Percentiles rank a stretch among this genome's conserved stretches.
Conservation (phyloP, 1,140 invertebrate genomes). For the Platyscapa corneri region DNA sequence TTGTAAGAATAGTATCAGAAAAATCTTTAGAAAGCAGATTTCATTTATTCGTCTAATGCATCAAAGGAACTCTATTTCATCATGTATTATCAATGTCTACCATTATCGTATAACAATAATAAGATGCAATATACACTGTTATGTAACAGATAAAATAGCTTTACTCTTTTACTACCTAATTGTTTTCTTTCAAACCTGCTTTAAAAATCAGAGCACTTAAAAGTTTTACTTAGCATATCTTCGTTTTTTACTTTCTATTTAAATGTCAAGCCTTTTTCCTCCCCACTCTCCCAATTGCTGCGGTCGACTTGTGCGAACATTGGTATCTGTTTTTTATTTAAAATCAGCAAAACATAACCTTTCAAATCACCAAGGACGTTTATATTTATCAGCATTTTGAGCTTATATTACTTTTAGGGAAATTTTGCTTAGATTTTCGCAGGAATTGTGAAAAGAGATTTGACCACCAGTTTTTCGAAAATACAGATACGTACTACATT, state of each 20-base stretch:
- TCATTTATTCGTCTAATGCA: conserved; percentile 19
- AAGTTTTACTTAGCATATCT: background rate
- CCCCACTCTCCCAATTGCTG: background rate
- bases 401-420: background rate
- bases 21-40: background rate
- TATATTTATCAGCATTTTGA: background rate
- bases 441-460: background rate
- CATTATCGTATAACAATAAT: background rate
- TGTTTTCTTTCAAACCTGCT: background rate
- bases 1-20: background rate
- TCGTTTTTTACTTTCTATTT: background rate
- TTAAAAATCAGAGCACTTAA: background rate
- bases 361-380: background rate
- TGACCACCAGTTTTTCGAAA: background rate
- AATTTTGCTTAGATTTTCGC: background rate
- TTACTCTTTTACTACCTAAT: background rate
- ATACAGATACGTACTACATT: conserved; percentile 36
- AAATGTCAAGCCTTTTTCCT: background rate
- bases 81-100: background rate
- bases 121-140: background rate
- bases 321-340: background rate
- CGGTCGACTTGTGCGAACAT: no score
- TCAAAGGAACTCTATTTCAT: conserved; percentile 6
- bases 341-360: background rate
- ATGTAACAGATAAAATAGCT: background rate